Conservation (phyloP, 2,888 invertebrate species). For the Tanytarsus gracilentus region DNA sequence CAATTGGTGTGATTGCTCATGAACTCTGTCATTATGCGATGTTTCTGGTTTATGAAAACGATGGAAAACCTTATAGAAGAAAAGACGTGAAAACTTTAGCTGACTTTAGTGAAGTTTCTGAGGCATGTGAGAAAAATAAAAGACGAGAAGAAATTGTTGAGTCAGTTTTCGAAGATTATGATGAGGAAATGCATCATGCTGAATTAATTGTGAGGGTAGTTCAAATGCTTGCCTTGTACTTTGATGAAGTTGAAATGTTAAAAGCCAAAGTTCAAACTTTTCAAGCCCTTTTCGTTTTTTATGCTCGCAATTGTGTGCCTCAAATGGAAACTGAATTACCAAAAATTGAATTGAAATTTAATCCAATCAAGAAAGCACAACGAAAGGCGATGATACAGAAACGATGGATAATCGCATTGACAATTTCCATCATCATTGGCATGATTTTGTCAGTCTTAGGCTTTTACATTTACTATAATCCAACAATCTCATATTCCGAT, state of each 20-base stretch:
- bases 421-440: too few species aligned
- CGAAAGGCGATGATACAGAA: too few species aligned
- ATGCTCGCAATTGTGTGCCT: too few species aligned
- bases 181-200: not conserved
- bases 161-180: not conserved
- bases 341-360: too few species aligned
- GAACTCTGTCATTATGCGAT: not conserved
- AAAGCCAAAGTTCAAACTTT: too few species aligned
- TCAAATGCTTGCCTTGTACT: not conserved
- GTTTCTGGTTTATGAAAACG: not conserved
- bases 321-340: too few species aligned
- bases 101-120: not conserved
- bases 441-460: too few species aligned
- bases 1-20: not conserved
- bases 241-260: not conserved
- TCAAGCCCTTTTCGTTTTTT: too few species aligned
- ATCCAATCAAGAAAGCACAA: too few species aligned
- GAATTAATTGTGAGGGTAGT: not conserved
- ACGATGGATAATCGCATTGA: too few species aligned
- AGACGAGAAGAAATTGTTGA: not conserved
- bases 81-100: not conserved
- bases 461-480: too few species aligned
- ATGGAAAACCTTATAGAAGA: not conserved
- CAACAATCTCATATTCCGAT: too few species aligned
- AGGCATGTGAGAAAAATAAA: not conserved